Percentiles rank a stretch among this genome's conserved stretches.
phyloP scores from a whole-genome alignment of 2,113 vertebrate species.

The Myanophis thanlyinensis region DNA sequence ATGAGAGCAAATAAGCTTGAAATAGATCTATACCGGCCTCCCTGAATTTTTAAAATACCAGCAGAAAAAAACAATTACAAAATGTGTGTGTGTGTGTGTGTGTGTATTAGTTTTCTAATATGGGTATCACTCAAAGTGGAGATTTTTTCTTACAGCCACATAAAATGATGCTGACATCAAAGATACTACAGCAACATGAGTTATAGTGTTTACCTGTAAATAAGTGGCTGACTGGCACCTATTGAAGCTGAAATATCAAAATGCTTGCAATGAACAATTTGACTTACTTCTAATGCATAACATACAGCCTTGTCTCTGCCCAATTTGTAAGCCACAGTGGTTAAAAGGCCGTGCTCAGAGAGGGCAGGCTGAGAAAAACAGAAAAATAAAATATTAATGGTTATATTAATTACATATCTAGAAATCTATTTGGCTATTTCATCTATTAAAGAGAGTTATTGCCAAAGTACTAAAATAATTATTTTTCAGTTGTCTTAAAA shows the following conservation, averaged over 20 bases:
- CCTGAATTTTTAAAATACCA: too few relatives aligned
- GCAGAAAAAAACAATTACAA: too few relatives aligned
- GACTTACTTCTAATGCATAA: conserved; percentile 89
- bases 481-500: not conserved
- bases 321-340: conserved; percentile 92
- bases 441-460: not conserved
- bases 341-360: conserved; percentile 91
- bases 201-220: not conserved
- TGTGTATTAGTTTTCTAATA: too few relatives aligned
- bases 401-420: not conserved
- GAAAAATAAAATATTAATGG: not conserved
- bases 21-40: too few relatives aligned
- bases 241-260: not conserved
- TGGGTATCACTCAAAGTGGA: not conserved
- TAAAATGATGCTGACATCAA: not conserved
- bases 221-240: not conserved
- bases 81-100: too few relatives aligned
- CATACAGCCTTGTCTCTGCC: conserved; percentile 79
- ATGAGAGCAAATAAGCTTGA: too few relatives aligned
- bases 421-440: not conserved
- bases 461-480: not conserved
- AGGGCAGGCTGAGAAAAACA: conserved; percentile 75
- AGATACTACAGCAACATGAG: not conserved
- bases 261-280: not conserved
- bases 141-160: not conserved